Base-by-base conservation (phyloP, 2,888 invertebrate species). In the Drosophila lutescens region DNA sequence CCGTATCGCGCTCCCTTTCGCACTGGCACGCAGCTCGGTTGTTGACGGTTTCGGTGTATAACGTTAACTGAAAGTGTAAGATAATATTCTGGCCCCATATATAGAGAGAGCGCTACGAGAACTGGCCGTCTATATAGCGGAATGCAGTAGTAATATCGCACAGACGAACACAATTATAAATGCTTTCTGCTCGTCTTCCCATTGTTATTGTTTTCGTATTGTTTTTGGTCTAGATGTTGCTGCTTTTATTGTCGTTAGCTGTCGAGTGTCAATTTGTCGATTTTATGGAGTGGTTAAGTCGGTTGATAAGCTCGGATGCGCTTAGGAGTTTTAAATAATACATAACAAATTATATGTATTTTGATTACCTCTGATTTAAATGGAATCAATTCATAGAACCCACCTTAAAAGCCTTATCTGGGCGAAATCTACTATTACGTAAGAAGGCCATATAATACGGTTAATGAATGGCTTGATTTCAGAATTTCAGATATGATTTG, bases 61-160 rank as follows among this genome's bases (percentile, higher is more conserved):
- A 57, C 81, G 81, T 76, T 80, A 80, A 86, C 81, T 81, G 76
- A 84, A 76, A 78, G 76, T 74, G 71, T 72, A 62, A 79, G 82
- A 79, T 82, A 76, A 84, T 74, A 78, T 74, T 58, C 66, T 49
- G 58, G 68, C 53, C 34, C 49, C 74, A 12, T 84, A 78, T 83
- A 82, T 79, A 55, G 44, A 38, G 66, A 49, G 66, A 44, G 60
- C 23, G 41, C 40, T 47, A 47, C 53, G 47, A 36, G n/a, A 47
- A 44, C 53, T 44, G 17, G 44, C 38, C 38, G 54, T 30, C 38
- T 30, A 54, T 66, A 66, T 46, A 17, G 67, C 32, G 65, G 54
- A 66, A 66, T 66, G 65, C 53, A 66, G 40, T 40, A 65, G 40
- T 40, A 65, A 65, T 66, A 66, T 54, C 65, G 46, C 46, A 13